Evolutionary conservation across 2,113 vertebrate genomes (phyloP).

Genomic region (Brevimyrus niger): DNA sequence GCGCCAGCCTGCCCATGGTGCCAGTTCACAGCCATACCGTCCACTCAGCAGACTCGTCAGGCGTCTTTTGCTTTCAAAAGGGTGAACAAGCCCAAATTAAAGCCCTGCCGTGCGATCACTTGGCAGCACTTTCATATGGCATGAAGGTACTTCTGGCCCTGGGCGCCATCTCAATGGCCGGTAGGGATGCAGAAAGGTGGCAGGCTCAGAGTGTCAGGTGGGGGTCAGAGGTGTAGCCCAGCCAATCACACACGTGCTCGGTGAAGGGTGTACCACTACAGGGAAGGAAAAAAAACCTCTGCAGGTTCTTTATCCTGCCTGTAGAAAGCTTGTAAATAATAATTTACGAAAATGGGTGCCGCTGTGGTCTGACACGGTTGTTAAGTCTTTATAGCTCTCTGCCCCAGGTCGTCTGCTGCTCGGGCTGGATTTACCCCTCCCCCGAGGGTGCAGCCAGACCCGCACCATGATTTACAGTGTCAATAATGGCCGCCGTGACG

Average conservation of each 20-base stretch:
- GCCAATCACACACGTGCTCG: not conserved
- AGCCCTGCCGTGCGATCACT: not conserved
- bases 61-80: not conserved
- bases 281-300: not conserved
- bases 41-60: not conserved
- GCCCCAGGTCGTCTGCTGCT: not conserved
- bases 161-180: not conserved
- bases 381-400: not conserved
- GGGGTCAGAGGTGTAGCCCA: not conserved
- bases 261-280: not conserved
- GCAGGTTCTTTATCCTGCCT: not conserved
- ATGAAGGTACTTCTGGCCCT: not conserved
- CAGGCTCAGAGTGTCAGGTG: not conserved
- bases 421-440: not conserved
- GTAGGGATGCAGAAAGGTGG: not conserved
- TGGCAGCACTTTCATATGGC: not conserved
- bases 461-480: slow-evolving; percentile 3
- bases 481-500: not conserved
- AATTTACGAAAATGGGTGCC: not conserved
- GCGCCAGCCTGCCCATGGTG: not conserved
- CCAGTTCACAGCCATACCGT: not conserved
- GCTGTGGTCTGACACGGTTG: not conserved
- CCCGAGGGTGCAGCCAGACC: not conserved
- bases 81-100: not conserved
- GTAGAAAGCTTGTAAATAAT: not conserved